Evolutionary conservation across 2,797 vertebrate genomes (phyloP), one percentile per base, ranked within the genome.

Genomic region (Sebastiscus tertius): DNA sequence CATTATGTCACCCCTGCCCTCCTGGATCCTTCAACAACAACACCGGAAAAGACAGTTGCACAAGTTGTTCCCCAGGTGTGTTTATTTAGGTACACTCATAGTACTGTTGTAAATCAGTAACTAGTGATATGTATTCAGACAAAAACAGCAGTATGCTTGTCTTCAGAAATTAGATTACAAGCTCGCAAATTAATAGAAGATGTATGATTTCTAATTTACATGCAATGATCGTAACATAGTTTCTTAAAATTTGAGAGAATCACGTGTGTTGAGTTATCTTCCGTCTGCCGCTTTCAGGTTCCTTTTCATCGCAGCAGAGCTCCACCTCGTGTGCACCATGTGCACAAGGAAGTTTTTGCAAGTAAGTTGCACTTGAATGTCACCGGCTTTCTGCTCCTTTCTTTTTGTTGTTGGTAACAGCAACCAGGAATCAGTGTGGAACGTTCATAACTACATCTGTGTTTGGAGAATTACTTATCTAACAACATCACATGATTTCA

Each of bases 341-440:
- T 90, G 75, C 71, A 1, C 87, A 74, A 0, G 97, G 96, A 87
- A 93, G 87, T 1, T 98, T 96, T 75, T 98, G 97, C 97, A 98
- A 97, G 97, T 98, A 93, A 96, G 96, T 89, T 75, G 2, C 9
- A 29, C 4, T 72, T 34, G 1, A 72, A 39, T 27, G 56, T 54
- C 74, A 20, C 6, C 0, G 0, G 18, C 10, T 49, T 46, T 29
- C 20, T 8, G 12, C 46, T 49, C 80, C 42, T 46, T 14, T 61
- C 2, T 69, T 72, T 78, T 6, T 75, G 14, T 72, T 82, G 34
- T 84, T 59, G 13, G 68, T 80, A 63, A 59, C 66, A 73, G 60
- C 29, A 49, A 49, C 39, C 65, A 39, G 14, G 72, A 72, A 65
- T 83, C 74, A 31, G 22, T 22, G 20, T 62, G 29, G 27, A 83